These are phyloP conservation scores for Drosophila miranda DNA, from an alignment of 1,140 invertebrate species.

Conservation along the genomic window DNA sequence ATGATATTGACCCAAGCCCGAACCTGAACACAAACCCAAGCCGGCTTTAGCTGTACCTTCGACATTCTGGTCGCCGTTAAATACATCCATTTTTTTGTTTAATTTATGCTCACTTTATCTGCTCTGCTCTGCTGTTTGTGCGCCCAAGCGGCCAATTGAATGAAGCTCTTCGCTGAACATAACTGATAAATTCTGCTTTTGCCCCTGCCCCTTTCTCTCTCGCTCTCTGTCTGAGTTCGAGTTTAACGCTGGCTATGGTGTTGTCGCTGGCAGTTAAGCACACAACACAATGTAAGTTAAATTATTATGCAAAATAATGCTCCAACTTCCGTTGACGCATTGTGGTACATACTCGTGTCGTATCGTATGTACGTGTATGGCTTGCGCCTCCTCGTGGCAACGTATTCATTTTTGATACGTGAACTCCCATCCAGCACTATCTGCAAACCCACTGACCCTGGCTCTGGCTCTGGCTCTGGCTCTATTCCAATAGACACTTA, in stretches of 20 bases:
- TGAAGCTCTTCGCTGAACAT: constrained; percentile 39
- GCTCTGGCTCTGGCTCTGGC: constrained; percentile 14
- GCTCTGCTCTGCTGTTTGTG: constrained; percentile 55
- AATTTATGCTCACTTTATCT: constrained; percentile 69
- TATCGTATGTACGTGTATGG: constrained; percentile 7
- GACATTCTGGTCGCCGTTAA: background rate
- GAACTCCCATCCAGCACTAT: constrained; percentile 41
- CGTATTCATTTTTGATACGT: constrained; percentile 67
- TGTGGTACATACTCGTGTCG: constrained; percentile 22
- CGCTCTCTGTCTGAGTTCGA: constrained; percentile 15
- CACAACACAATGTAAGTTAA: constrained; percentile 70
- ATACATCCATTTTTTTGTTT: constrained; percentile 54
- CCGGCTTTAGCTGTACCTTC: constrained; percentile 16
- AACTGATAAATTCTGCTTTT: constrained; percentile 55
- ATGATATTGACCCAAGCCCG: too few relatives aligned
- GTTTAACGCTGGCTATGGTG: constrained; percentile 36
- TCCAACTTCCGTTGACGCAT: constrained; percentile 71
- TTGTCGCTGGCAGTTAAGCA: constrained; percentile 34
- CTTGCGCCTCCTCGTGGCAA: constrained; percentile 50
- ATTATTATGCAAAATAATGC: constrained; percentile 80
- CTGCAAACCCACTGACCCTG: constrained; percentile 25
- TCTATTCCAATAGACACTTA: constrained; percentile 1
- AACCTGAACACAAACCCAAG: constrained; percentile 2
- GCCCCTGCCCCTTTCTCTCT: constrained; percentile 38
- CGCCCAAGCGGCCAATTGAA: constrained; percentile 65